These are phyloP conservation scores for Tribolium castaneum DNA, from an alignment of 1,140 invertebrate genomes.

Conservation along the genomic window DNA sequence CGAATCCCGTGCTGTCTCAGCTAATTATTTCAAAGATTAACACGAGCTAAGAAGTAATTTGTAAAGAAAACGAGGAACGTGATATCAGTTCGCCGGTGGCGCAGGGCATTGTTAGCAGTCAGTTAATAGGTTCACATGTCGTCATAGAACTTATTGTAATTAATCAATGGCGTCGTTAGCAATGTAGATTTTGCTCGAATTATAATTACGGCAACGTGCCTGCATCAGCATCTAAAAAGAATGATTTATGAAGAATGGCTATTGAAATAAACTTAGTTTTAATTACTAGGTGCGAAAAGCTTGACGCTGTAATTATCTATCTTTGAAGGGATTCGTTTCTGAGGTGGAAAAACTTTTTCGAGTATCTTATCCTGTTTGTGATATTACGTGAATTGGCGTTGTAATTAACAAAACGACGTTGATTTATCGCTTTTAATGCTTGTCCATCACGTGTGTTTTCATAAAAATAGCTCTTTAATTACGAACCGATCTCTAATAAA, in stretches of 20 bases:
- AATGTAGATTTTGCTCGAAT: slow-evolving; percentile 17
- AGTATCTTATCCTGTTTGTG: background rate
- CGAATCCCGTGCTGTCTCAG: slow-evolving; percentile 6
- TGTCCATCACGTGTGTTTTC: background rate
- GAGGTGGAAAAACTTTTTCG: background rate
- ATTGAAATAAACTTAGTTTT: slow-evolving; percentile 11
- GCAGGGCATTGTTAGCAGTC: slow-evolving; percentile 25
- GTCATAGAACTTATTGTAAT: slow-evolving; percentile 34
- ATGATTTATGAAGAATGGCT: slow-evolving; percentile 21
- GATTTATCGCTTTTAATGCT: slow-evolving; percentile 13
- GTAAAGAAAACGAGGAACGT: slow-evolving; percentile 28
- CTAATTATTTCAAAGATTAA: slow-evolving; percentile 32
- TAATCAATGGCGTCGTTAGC: slow-evolving; percentile 38
- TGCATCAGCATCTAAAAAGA: background rate
- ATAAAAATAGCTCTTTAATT: slow-evolving; percentile 9
- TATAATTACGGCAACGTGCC: slow-evolving; percentile 1
- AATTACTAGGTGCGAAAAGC: slow-evolving; percentile 24
- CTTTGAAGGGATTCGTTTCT: background rate
- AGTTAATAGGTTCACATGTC: slow-evolving; percentile 31
- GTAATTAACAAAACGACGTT: slow-evolving; percentile 25
- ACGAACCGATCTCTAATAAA: slow-evolving; percentile 18
- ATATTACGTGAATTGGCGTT: slow-evolving; percentile 1
- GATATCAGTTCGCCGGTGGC: slow-evolving; percentile 20
- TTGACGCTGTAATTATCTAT: slow-evolving; percentile 15
- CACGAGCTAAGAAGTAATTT: slow-evolving; percentile 38